Percentiles rank a stretch among this genome's conserved stretches.
Conservation (phyloP, 2,113 vertebrate genomes). For the Helogale parvula region DNA sequence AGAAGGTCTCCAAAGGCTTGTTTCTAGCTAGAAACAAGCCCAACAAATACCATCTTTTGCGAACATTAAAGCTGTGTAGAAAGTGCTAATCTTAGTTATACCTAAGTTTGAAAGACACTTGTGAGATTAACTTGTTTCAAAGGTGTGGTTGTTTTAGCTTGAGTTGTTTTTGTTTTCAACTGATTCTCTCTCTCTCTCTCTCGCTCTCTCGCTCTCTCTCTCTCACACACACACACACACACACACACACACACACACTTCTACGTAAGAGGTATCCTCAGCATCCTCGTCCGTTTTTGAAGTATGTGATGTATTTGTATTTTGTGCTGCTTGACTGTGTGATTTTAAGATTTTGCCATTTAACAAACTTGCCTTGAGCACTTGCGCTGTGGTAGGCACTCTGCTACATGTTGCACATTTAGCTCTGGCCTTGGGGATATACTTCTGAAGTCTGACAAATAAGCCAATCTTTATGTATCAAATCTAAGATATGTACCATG, state of each 20-base stretch:
- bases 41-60: background rate
- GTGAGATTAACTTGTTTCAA: conserved; percentile 14
- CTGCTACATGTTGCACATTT: background rate
- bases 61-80: background rate
- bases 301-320: conserved; percentile 33
- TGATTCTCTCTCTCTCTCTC: background rate
- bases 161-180: background rate
- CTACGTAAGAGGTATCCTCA: background rate
- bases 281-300: conserved; percentile 19
- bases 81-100: background rate
- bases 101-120: background rate
- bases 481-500: background rate
- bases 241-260: background rate
- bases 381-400: background rate
- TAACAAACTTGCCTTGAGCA: background rate
- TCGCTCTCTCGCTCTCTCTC: no score
- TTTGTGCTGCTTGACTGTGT: conserved; percentile 20
- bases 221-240: background rate
- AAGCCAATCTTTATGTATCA: background rate
- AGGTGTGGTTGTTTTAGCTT: background rate
- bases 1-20: background rate
- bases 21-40: background rate
- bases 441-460: background rate
- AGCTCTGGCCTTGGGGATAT: background rate
- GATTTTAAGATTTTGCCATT: background rate